Percentiles rank a stretch among this genome's conserved stretches.
phyloP scores from a whole-genome alignment of 2,888 invertebrate genomes.

The Empis stercorea region DNA sequence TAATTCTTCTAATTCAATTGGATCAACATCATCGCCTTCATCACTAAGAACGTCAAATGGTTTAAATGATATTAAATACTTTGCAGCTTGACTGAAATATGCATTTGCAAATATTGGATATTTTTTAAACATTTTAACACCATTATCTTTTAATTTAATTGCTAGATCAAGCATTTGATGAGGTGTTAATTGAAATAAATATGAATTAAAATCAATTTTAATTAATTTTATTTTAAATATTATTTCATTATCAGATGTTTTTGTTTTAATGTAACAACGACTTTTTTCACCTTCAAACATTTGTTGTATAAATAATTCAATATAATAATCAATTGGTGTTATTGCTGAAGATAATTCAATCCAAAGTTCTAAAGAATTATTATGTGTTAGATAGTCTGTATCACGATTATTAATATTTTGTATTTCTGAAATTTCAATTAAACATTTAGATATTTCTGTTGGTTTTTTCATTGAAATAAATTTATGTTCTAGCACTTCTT shows the following conservation, averaged over 20 bases:
- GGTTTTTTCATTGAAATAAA: conserved; percentile 27
- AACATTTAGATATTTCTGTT: conserved; percentile 23
- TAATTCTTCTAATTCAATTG: conserved; percentile 41
- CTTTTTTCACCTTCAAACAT: conserved; percentile 39
- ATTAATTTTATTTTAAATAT: conserved; percentile 32
- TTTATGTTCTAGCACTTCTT: conserved; percentile 23
- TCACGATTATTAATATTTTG: conserved; percentile 19
- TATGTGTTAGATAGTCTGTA: conserved; percentile 18
- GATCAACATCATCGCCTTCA: conserved; percentile 22
- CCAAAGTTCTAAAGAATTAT: conserved; percentile 2
- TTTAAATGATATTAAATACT: conserved; percentile 52
- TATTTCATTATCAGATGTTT: conserved; percentile 19
- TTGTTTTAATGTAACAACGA: conserved; percentile 32
- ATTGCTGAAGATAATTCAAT: conserved; percentile 36
- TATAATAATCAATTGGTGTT: conserved; percentile 36
- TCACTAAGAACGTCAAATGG: conserved; percentile 40
- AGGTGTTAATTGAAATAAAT: conserved; percentile 35
- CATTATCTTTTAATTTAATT: conserved; percentile 37
- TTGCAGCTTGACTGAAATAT: conserved; percentile 60
- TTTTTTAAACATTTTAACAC: conserved; percentile 50
- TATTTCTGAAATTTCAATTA: conserved; percentile 22
- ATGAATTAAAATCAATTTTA: conserved; percentile 31
- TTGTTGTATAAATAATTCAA: conserved; percentile 37
- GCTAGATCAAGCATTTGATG: conserved; percentile 35
- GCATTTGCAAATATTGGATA: conserved; percentile 56